phyloP scores from a whole-genome alignment of 2,888 invertebrate species.

The Anoplius nigerrimus region DNA sequence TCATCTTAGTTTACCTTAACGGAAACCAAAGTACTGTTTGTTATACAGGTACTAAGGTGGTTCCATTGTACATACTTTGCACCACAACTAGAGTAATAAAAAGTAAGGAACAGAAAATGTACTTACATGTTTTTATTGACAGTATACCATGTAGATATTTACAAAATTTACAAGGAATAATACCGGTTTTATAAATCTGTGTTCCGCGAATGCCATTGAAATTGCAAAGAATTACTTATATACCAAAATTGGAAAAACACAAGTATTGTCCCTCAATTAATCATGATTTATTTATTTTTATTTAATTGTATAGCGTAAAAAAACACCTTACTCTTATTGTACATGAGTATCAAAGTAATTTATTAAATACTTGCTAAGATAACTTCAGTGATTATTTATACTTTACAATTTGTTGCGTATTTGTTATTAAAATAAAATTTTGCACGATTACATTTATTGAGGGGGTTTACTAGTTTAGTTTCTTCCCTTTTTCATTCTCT shows the following conservation, averaged over 20 bases:
- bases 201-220: neutral
- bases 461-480: conserved; percentile 17
- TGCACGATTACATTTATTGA: conserved; percentile 38
- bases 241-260: conserved; percentile 1
- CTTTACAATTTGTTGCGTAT: conserved; percentile 53
- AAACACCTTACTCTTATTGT: conserved; percentile 55
- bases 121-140: too few relatives aligned
- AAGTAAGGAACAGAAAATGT: conserved; percentile 13
- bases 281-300: conserved; percentile 22
- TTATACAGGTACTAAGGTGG: too few relatives aligned
- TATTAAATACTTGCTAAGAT: conserved; percentile 57
- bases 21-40: too few relatives aligned
- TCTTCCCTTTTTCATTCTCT: neutral
- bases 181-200: neutral
- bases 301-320: conserved; percentile 54
- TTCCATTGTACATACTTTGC: too few relatives aligned
- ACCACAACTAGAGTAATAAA: neutral
- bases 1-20: too few relatives aligned
- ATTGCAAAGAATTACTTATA: neutral
- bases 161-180: neutral
- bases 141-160: too few relatives aligned
- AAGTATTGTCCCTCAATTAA: neutral
- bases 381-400: conserved; percentile 53
- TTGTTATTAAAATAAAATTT: conserved; percentile 65
- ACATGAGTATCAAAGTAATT: conserved; percentile 62